Evolutionary conservation across 2,888 invertebrate genomes (phyloP), one percentile per base, ranked within the genome.

Genomic region (Cephus nigrinus): DNA sequence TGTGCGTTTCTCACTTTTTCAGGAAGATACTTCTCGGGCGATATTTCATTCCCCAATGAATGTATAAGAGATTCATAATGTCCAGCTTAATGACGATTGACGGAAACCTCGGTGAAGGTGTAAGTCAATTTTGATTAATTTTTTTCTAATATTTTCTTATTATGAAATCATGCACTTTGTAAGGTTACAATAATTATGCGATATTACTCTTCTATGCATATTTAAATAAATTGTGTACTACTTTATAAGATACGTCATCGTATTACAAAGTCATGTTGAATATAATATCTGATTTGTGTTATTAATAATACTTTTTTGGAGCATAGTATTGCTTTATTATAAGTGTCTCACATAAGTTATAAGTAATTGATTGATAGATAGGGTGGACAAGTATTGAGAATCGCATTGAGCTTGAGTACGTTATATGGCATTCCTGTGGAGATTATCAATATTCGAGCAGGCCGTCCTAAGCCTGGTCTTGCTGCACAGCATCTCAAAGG

Each of bases 331-430:
- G 36, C 35, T 30, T 73, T 76, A 2, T 33, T 31, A 75, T 75
- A 72, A 71, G 31, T 31, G 3, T 32, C 34, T 23, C 78, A 69
- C 34, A 68, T 31, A 73, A 73, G 30, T 74, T 35, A 32, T 31
- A 72, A 79, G 68, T 69, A 55, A 36, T 71, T 73, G 40, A 33
- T 75, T 68, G 73, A 77, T 80, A 81, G 81, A 84, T 83, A 97
- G 97, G 98, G 98, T 78, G 98, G 98, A 0, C 98, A 98, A 93
- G 96, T 98, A 80, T 92, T 98, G 35, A 94, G 98, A 79, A 95
- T 96, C 89, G 94, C 97, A 0, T 92, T 97, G 34, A 94, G 96
- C 12, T 91, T 98, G 35, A 97, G 97, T 89, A 95, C 96, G 79
- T 93, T 98, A 75, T 92, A 95, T 76, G 92, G 93, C 69, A 94